phyloP scores from a whole-genome alignment of 2,113 vertebrate genomes.

The Oncorhynchus nerka region DNA sequence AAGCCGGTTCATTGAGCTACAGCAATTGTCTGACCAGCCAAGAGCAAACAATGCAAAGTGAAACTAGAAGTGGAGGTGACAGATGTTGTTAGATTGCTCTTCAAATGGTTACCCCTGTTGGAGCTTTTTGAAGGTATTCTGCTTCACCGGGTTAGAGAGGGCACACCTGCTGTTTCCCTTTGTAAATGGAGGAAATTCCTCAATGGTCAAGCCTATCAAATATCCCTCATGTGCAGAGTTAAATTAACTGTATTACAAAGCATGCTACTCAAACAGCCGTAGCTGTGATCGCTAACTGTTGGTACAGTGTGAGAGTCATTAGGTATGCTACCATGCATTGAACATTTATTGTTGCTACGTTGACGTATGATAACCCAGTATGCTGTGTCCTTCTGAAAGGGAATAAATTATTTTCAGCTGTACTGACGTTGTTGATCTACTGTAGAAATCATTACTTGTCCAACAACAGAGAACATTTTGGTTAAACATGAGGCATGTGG shows the following conservation, averaged over 20 bases:
- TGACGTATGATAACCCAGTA: slow-evolving; percentile 1
- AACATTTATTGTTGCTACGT: not conserved
- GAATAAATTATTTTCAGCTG: slow-evolving; percentile 25
- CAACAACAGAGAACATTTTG: slow-evolving; percentile 14
- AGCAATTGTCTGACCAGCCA: not conserved
- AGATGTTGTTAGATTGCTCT: slow-evolving; percentile 8
- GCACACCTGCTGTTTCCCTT: not conserved
- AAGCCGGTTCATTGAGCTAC: not conserved
- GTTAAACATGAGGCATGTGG: not conserved
- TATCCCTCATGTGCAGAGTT: not conserved
- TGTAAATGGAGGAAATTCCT: not conserved
- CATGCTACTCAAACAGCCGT: not conserved
- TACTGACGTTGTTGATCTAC: slow-evolving; percentile 16
- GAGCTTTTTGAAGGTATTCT: not conserved
- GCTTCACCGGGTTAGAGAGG: slow-evolving; percentile 3
- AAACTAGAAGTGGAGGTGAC: slow-evolving; percentile 8
- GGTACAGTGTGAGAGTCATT: not conserved
- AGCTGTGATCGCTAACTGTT: not conserved
- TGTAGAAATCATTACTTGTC: not conserved
- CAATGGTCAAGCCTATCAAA: not conserved
- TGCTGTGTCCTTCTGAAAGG: not conserved
- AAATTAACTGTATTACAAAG: not conserved
- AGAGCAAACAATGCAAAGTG: not conserved
- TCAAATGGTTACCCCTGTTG: slow-evolving; percentile 11
- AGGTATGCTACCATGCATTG: too few relatives aligned